Percentiles rank a stretch among this genome's conserved stretches.
Conservation (phyloP, 37 sponge, comb jelly and placozoan species). For the Lycopodina hypogea region DNA sequence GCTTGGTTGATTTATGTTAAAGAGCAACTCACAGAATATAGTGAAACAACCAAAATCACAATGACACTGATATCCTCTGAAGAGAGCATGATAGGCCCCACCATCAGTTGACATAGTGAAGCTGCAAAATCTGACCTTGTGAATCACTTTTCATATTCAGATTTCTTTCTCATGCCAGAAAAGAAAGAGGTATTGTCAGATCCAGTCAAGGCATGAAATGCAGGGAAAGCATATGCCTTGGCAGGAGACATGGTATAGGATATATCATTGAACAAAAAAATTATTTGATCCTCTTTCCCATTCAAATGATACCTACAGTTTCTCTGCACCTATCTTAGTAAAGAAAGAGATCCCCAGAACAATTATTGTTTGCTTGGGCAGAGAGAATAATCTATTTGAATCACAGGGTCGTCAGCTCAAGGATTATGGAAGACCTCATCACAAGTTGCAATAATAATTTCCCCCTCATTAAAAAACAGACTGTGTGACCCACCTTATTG, state of each 20-base stretch:
- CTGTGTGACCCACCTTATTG: too few species aligned
- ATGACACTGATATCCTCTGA: conserved; percentile 5
- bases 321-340: too few species aligned
- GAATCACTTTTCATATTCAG: not conserved
- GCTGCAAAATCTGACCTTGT: conserved; percentile 1
- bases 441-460: too few species aligned
- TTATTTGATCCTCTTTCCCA: too few species aligned
- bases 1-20: not conserved
- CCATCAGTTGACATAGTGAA: conserved; percentile 8
- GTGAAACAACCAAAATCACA: not conserved
- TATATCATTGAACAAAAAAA: too few species aligned
- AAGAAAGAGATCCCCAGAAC: too few species aligned
- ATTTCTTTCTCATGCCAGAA: not conserved
- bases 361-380: too few species aligned
- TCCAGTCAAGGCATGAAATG: conserved; percentile 11
- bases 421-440: too few species aligned
- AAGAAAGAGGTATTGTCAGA: conserved; percentile 6
- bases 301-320: too few species aligned
- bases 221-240: conserved; percentile 7
- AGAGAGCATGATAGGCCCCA: not conserved
- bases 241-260: not conserved
- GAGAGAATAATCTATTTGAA: too few species aligned
- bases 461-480: too few species aligned
- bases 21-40: not conserved
- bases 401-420: too few species aligned